A percentile compares a stretch with the other conserved stretches of the same genome.
Evolutionary conservation across 2,113 vertebrate genomes (phyloP).

Genomic region (Pluvialis apricaria): DNA sequence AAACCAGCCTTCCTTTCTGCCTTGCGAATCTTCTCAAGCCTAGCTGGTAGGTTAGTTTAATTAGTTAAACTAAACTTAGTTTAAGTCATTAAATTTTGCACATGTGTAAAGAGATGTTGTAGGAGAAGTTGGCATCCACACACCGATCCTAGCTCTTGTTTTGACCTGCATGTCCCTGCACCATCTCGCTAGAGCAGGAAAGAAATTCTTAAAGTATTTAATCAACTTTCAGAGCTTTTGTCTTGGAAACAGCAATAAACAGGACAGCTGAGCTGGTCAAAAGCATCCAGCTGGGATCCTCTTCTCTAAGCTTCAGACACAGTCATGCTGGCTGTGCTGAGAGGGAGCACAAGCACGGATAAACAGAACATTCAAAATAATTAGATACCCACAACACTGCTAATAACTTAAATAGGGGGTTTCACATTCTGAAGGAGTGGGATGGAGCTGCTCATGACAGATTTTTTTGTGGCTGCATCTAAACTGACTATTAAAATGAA

Average conservation of each 20-base stretch:
- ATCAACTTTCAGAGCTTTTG: background rate
- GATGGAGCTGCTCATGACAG: background rate
- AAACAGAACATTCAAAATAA: constrained; percentile 1
- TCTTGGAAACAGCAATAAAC: background rate
- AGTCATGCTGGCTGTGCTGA: background rate
- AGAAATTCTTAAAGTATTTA: background rate
- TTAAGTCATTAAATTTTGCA: background rate
- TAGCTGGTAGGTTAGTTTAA: background rate
- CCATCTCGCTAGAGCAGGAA: background rate
- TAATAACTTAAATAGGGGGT: background rate
- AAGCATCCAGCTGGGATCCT: background rate
- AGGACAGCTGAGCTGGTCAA: background rate
- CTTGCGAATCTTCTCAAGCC: background rate
- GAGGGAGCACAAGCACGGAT: background rate
- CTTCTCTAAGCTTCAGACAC: background rate
- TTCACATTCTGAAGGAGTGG: background rate
- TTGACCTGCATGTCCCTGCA: background rate
- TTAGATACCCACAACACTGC: background rate
- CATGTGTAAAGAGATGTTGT: background rate
- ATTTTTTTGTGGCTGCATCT: background rate
- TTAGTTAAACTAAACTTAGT: background rate
- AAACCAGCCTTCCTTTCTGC: background rate
- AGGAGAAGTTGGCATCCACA: background rate
- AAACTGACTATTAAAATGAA: background rate
- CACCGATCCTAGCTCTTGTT: background rate